Percentiles rank a stretch among this genome's conserved stretches.
phyloP scores from a whole-genome alignment of 2,888 invertebrate genomes.

The Habrosyne pyritoides region DNA sequence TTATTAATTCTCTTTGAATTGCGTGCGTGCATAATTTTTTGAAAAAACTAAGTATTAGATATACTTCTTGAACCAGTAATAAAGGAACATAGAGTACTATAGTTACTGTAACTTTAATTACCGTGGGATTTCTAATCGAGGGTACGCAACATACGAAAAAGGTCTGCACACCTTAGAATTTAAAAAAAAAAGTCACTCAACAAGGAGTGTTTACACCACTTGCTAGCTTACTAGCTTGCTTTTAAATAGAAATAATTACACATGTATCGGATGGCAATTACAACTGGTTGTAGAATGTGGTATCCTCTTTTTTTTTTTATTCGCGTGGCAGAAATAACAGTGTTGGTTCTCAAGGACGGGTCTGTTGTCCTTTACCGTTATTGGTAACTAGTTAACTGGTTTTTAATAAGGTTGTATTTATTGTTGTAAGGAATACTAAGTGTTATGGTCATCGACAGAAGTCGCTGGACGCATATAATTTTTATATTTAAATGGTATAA shows the following conservation, averaged over 20 bases:
- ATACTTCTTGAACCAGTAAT: too few relatives aligned
- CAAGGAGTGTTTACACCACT: background rate
- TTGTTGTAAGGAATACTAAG: too few relatives aligned
- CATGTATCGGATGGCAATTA: background rate
- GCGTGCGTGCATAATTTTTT: too few relatives aligned
- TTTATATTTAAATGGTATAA: too few relatives aligned
- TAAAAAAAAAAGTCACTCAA: background rate
- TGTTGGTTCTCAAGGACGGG: conserved; percentile 1
- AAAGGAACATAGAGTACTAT: too few relatives aligned
- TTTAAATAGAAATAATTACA: background rate
- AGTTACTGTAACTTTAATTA: too few relatives aligned
- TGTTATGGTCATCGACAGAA: too few relatives aligned
- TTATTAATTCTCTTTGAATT: too few relatives aligned
- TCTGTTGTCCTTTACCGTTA: conserved; percentile 6
- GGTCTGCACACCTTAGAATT: background rate
- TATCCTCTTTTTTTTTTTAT: background rate
- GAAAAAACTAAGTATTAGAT: too few relatives aligned
- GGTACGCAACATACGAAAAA: too few relatives aligned
- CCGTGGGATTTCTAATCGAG: too few relatives aligned
- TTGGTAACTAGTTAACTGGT: background rate
- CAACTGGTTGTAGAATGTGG: background rate
- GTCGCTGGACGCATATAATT: too few relatives aligned
- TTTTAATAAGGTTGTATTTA: background rate
- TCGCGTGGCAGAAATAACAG: background rate
- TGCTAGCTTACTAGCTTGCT: background rate